Base-by-base conservation (phyloP, 2,797 vertebrate species). In the Miichthys miiuy region DNA sequence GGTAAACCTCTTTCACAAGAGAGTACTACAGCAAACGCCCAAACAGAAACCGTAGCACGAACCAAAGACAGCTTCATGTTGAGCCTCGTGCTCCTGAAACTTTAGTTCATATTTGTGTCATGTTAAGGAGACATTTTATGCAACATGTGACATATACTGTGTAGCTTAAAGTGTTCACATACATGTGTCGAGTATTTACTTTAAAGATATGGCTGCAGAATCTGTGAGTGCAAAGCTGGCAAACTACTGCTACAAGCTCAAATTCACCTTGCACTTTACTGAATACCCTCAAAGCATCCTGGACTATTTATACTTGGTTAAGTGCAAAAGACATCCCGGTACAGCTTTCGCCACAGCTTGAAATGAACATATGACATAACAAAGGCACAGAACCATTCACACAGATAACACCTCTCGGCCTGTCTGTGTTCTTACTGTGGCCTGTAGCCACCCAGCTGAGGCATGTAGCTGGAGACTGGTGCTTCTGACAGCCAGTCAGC, bases 361-460 rank as follows among this genome's bases (percentile, higher is more conserved):
- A 72, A 79, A 83, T 54, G 2, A 54, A 62, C 27, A 42, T 23
- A 20, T 25, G 63, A 80, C 57, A 68, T 44, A 69, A 68, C 21
- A 50, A 62, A 38, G 68, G 58, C 52, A 80, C 63, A 52, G 41
- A 73, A 48, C 16, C 16, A 57, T 42, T 66, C 2, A 54, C 51
- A 67, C 3, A 47, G 63, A 52, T 16, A 18, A 38, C 34, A 18
- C 55, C 16, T 51, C 30, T 5, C 1, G 8, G 57, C n/a, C 20
- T 16, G 50, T 69, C 38, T 46, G 42, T 20, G 46, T 73, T 41
- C 55, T 93, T 84, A 98, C 91, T 99, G 98, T 7, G 96, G 97
- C 92, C 97, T 92, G 85, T 99, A 98, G 75, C 97, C 97, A 0
- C 93, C 97, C 78, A 93, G 92, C 90, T 99, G 97, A 4, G 97